These are phyloP conservation scores for Thamnophis sirtalis DNA, from an alignment of 2,113 vertebrate genomes.

Conservation along the genomic window DNA sequence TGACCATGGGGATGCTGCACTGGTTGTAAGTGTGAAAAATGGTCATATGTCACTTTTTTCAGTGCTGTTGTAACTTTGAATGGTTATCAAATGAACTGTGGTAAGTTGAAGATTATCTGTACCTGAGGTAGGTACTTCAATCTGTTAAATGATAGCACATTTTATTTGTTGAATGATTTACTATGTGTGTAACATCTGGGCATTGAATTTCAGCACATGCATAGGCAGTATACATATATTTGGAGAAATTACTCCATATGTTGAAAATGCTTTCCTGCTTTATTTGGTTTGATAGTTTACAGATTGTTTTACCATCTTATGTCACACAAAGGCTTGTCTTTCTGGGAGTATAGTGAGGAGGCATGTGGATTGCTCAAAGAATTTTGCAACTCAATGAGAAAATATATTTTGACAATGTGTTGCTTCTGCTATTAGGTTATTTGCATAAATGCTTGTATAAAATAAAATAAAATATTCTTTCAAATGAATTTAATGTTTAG, in stretches of 20 bases:
- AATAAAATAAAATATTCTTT: constrained; percentile 56
- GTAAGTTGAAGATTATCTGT: neutral
- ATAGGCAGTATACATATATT: neutral
- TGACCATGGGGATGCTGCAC: neutral
- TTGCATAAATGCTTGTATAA: constrained; percentile 35
- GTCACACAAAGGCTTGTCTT: neutral
- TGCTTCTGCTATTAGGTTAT: constrained; percentile 32
- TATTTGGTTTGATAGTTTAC: neutral
- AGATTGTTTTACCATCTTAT: neutral
- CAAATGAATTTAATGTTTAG: constrained; percentile 39
- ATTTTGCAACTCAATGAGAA: constrained; percentile 15
- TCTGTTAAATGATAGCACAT: neutral
- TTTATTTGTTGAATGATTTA: neutral
- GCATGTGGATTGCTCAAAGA: constrained; percentile 12
- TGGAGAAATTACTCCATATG: neutral
- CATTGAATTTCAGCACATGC: neutral
- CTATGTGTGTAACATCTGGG: neutral
- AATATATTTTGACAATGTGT: constrained; percentile 20
- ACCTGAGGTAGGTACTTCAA: neutral
- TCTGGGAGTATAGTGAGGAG: neutral
- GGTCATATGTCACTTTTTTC: neutral
- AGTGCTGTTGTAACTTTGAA: neutral
- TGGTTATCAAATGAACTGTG: neutral
- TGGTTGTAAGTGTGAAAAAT: neutral
- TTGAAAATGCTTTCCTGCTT: neutral